These are phyloP conservation scores for Atta colombica DNA, from an alignment of 1,140 invertebrate genomes.

Conservation along the genomic window DNA sequence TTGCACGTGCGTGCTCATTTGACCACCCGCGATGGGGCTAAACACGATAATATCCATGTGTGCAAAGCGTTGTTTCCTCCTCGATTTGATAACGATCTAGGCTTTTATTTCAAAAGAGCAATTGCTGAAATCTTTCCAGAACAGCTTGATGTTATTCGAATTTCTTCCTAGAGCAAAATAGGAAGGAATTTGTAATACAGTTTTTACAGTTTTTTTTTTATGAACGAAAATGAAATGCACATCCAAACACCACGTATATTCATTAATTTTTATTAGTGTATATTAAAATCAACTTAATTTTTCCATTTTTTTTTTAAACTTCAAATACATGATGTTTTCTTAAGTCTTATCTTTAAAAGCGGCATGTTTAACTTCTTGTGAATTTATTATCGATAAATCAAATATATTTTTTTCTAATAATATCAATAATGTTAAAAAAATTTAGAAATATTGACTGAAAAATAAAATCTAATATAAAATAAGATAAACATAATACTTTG, in stretches of 20 bases:
- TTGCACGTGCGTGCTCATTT: constrained; percentile 63
- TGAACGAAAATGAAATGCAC: background rate
- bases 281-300: background rate
- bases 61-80: constrained; percentile 58
- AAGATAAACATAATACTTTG: background rate
- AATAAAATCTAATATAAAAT: background rate
- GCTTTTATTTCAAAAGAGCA: constrained; percentile 41
- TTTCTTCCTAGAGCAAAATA: constrained; percentile 1
- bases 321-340: too few relatives aligned
- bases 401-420: background rate
- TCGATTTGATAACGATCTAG: constrained; percentile 50
- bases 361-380: background rate
- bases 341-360: background rate
- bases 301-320: background rate
- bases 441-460: background rate
- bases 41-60: constrained; percentile 47
- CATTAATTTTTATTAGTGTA: background rate
- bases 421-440: constrained; percentile 6
- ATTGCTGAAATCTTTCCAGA: constrained; percentile 16
- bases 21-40: constrained; percentile 68
- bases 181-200: constrained; percentile 14
- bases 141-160: background rate
- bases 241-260: background rate
- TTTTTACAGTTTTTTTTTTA: background rate
- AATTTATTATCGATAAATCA: background rate